Conservation (phyloP, 2,113 vertebrate genomes). For the Elephas maximus region DNA sequence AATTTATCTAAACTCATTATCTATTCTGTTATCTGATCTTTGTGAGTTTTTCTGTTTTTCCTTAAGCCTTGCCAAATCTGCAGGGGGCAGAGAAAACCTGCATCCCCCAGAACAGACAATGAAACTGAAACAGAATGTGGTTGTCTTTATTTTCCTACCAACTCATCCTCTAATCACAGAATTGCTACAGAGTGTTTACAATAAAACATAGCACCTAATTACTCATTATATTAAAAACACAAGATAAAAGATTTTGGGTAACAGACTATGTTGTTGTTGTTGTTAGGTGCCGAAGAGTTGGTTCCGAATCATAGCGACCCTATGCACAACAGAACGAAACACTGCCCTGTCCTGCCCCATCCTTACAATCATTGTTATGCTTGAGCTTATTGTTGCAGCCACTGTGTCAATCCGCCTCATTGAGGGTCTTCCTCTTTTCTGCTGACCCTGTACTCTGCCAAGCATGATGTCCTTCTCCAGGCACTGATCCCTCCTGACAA, state of each 20-base stretch:
- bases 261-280: not conserved
- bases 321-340: too few species aligned
- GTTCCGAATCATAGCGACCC: too few species aligned
- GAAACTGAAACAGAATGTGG: not conserved
- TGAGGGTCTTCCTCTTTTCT: too few species aligned
- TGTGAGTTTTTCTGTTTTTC: not conserved
- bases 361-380: too few species aligned
- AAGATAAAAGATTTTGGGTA: not conserved
- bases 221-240: slow-evolving; percentile 9
- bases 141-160: slow-evolving; percentile 15
- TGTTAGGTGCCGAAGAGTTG: too few species aligned
- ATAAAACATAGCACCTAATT: slow-evolving; percentile 22
- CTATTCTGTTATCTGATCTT: slow-evolving; percentile 24
- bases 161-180: not conserved
- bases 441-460: too few species aligned
- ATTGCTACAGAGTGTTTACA: slow-evolving; percentile 36
- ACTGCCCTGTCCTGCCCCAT: too few species aligned
- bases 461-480: too few species aligned
- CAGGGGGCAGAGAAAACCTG: not conserved
- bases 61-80: not conserved
- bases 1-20: not conserved
- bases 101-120: slow-evolving; percentile 7
- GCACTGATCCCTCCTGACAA: too few species aligned
- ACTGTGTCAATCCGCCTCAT: too few species aligned
- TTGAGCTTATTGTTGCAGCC: too few species aligned